Percentiles rank a stretch among this genome's conserved stretches.
Conservation (phyloP, 2,113 vertebrate genomes). For the Corvus cornix region DNA sequence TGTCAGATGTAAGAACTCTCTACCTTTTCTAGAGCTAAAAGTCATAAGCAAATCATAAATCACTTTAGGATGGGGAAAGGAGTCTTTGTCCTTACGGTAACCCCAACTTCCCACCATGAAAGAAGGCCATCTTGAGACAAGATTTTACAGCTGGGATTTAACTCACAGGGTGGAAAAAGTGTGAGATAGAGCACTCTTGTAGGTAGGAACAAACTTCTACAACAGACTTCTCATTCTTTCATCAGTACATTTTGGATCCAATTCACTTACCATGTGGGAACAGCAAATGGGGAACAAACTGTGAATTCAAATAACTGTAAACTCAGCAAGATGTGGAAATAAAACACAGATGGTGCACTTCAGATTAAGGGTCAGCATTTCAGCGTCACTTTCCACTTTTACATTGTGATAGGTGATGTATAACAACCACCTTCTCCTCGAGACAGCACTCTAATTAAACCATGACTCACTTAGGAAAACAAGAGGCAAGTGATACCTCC, state of each 20-base stretch:
- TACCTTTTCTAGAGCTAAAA: background rate
- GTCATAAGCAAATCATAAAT: constrained; percentile 12
- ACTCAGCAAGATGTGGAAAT: constrained; percentile 67
- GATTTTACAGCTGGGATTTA: constrained; percentile 44
- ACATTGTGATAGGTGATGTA: constrained; percentile 23
- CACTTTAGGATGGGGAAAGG: background rate
- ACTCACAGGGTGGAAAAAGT: background rate
- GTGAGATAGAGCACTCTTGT: background rate
- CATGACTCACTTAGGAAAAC: constrained; percentile 41
- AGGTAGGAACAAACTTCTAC: constrained; percentile 39
- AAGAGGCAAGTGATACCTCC: constrained; percentile 1
- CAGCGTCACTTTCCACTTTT: constrained; percentile 32
- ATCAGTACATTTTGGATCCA: constrained; percentile 44
- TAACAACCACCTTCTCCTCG: constrained; percentile 28
- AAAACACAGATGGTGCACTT: constrained; percentile 63
- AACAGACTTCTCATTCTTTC: constrained; percentile 53
- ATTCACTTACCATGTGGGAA: constrained; percentile 67
- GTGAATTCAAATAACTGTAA: constrained; percentile 66
- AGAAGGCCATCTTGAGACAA: background rate
- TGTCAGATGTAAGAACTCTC: background rate
- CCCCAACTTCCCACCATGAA: constrained; percentile 10
- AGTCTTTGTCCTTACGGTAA: constrained; percentile 10
- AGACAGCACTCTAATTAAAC: background rate
- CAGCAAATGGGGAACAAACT: constrained; percentile 62
- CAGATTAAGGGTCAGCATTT: constrained; percentile 28